Base-by-base conservation (phyloP, 1,140 invertebrate species). In the Nylanderia fulva region DNA sequence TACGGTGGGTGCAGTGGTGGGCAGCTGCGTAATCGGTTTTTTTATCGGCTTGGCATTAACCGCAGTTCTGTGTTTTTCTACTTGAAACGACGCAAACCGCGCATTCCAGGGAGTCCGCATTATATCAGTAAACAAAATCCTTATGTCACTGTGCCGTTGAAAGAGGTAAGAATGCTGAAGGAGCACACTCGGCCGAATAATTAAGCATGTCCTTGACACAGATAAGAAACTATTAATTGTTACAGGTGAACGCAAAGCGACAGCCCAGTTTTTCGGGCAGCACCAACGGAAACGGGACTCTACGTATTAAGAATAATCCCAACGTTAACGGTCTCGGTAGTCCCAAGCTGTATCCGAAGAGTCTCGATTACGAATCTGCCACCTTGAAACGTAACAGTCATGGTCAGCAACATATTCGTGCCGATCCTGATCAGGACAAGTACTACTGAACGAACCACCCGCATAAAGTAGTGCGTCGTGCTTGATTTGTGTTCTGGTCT, bases 91-190 rank as follows among this genome's bases (percentile, higher is more conserved):
- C 92, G 92, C 74, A 94, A 95, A 61, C 94, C 94, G 6, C 93
- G 95, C 1, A 95, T 97, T 8, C 96, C 97, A 0, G 95, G 96
- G 15, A 96, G 96, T 66, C 97, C 97, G 0, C 97, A 97, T 92
- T 98, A 98, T 89, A 97, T 98, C 71, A 96, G 96, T 21, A 97
- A 97, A 90, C 97, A 97, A 89, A 98, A 98, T 93, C 97, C 97
- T 82, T 98, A 98, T 91, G 97, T 97, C 58, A 96, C 97, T n/a
- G 96, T 98, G 42, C 97, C 97, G 0, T 94, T 97, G 69, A 97
- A 97, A 91, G 97, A 97, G 93, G 96, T 96, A 85, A 95, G 54
- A 42, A 13, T 2, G 21, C 54, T 18, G 27, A 21, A 45, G 4
- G 8, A 27, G 8, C 21, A 13, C 18, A 7, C 7, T 36, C 3